Conservation (phyloP, 2,888 invertebrate species). For the Cecidostiba fungosa region DNA sequence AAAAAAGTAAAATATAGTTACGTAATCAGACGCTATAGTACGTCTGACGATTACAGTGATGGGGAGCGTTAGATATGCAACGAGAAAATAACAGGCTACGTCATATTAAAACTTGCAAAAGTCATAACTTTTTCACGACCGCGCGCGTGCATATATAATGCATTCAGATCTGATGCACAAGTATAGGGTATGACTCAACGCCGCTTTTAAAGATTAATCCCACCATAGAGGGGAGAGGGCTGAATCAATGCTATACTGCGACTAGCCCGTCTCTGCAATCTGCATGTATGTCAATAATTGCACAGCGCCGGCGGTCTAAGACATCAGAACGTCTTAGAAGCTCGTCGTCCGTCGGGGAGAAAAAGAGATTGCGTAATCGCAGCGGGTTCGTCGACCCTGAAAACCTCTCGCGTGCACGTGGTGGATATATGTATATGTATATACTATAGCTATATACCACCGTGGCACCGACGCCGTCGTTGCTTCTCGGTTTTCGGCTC, state of each 20-base stretch:
- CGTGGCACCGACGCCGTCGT: conserved; percentile 3
- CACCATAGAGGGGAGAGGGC: not conserved
- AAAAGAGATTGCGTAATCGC: conserved; percentile 48
- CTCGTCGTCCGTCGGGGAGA: not conserved
- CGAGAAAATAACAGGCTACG: no score
- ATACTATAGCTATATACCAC: not conserved
- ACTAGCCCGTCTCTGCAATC: not conserved
- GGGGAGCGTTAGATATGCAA: no score
- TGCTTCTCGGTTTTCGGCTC: conserved; percentile 25
- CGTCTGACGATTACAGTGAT: no score
- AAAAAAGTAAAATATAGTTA: no score
- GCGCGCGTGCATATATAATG: no score
- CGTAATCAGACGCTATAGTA: no score
- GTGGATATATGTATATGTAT: not conserved
- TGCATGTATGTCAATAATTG: conserved; percentile 31
- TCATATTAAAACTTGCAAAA: no score
- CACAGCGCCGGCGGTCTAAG: not conserved
- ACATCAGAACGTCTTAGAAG: not conserved
- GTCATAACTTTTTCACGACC: no score
- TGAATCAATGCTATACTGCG: not conserved
- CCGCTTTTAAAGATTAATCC: not conserved
- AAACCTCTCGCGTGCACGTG: conserved; percentile 26
- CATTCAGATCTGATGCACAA: no score
- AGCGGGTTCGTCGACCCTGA: conserved; percentile 48
- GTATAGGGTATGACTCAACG: not conserved